phyloP scores from a whole-genome alignment of 2,797 vertebrate genomes.

The Mus spretus region DNA sequence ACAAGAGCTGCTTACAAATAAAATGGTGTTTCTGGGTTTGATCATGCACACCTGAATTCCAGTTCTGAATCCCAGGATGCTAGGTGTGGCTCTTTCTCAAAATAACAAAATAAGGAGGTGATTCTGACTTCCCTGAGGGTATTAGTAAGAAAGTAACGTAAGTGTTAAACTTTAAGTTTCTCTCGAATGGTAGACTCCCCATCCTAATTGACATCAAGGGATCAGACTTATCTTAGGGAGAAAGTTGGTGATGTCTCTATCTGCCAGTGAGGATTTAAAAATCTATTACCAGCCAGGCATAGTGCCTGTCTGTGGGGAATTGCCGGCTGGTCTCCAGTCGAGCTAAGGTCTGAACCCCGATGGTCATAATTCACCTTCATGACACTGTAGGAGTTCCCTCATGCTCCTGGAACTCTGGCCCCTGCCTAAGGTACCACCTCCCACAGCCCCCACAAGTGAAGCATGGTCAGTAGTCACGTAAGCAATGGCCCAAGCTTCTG shows the following conservation, averaged over 20 bases:
- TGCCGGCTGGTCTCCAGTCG: no score
- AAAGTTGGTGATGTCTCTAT: neutral
- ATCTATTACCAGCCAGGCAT: neutral
- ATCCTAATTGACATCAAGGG: neutral
- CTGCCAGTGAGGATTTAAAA: neutral
- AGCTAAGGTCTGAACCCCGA: no score
- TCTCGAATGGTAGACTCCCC: neutral
- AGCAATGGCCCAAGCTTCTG: no score
- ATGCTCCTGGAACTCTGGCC: no score
- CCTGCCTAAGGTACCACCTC: no score
- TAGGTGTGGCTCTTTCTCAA: neutral
- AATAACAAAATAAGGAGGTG: neutral
- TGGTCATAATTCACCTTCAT: no score
- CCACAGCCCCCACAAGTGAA: no score
- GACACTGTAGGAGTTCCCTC: no score
- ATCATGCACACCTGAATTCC: neutral
- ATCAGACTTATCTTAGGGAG: neutral
- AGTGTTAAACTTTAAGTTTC: slow-evolving; percentile 15
- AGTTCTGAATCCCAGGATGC: neutral
- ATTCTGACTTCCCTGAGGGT: neutral
- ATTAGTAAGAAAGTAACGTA: neutral
- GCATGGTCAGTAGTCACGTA: no score
- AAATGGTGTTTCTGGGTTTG: neutral
- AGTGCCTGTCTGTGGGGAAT: neutral
- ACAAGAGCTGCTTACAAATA: slow-evolving; percentile 29